phyloP scores from a whole-genome alignment of 2,888 invertebrate species.

The Pasiphila rectangulata region DNA sequence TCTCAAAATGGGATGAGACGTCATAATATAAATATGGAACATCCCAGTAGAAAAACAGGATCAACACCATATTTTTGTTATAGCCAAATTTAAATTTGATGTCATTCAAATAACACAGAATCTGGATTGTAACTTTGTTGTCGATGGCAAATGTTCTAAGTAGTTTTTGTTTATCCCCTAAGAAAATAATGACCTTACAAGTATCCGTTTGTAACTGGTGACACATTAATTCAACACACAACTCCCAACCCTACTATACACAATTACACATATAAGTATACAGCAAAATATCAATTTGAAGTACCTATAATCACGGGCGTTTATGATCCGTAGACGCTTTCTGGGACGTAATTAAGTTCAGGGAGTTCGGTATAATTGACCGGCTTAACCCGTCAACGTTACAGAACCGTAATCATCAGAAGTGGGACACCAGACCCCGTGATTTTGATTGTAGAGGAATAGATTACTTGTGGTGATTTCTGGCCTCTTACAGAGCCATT shows the following conservation, averaged over 20 bases:
- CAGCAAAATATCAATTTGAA: conserved; percentile 40
- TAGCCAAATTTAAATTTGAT: too few relatives aligned
- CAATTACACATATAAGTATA: too few relatives aligned
- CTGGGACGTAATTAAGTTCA: conserved; percentile 46
- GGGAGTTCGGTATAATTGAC: conserved; percentile 41
- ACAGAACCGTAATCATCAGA: conserved; percentile 38
- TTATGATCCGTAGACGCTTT: conserved; percentile 30
- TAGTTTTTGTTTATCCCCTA: background rate
- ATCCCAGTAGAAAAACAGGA: too few relatives aligned
- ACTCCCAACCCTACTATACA: conserved; percentile 3
- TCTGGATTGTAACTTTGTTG: too few relatives aligned
- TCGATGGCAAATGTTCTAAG: background rate
- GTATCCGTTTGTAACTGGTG: background rate
- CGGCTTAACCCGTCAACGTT: conserved; percentile 44
- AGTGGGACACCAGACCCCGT: conserved; percentile 32
- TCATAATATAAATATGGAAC: too few relatives aligned
- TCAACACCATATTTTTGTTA: too few relatives aligned
- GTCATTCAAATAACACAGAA: too few relatives aligned
- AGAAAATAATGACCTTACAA: background rate
- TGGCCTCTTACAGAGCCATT: conserved; percentile 1
- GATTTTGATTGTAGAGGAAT: conserved; percentile 19
- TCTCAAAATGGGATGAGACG: too few relatives aligned
- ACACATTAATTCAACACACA: conserved; percentile 10
- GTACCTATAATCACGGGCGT: conserved; percentile 36
- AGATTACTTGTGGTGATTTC: conserved; percentile 11